phyloP scores from a whole-genome alignment of 2,797 vertebrate species.

The Malurus splendens region DNA sequence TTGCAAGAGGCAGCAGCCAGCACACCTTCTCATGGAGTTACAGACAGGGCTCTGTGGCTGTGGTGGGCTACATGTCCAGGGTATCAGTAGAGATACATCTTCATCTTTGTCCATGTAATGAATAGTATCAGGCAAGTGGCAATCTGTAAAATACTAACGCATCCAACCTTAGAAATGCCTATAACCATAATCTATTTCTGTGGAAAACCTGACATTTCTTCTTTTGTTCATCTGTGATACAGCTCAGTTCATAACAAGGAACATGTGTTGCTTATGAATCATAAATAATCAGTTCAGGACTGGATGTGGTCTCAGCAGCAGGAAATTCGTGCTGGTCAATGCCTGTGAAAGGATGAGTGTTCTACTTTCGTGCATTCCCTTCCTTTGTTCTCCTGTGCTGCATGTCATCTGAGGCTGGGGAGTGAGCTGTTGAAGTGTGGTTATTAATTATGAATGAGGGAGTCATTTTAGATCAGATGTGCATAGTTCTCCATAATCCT shows the following conservation, averaged over 20 bases:
- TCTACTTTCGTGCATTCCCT: neutral
- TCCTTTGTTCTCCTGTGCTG: neutral
- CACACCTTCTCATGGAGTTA: neutral
- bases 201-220: neutral
- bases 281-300: neutral
- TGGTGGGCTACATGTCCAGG: accelerated
- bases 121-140: neutral
- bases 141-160: neutral
- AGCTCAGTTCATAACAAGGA: neutral
- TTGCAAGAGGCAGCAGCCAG: neutral
- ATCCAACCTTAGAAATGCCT: neutral
- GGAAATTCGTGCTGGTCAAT: neutral
- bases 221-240: neutral
- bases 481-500: neutral
- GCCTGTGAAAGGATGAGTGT: neutral
- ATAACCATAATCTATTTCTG: neutral
- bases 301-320: neutral
- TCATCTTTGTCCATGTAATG: neutral
- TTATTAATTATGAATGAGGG: neutral
- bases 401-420: neutral
- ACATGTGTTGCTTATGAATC: neutral
- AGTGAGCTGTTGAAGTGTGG: neutral
- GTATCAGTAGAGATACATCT: neutral
- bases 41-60: neutral
- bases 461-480: neutral